These are phyloP conservation scores for Etheostoma spectabile DNA, from an alignment of 2,113 vertebrate species.

Conservation along the genomic window DNA sequence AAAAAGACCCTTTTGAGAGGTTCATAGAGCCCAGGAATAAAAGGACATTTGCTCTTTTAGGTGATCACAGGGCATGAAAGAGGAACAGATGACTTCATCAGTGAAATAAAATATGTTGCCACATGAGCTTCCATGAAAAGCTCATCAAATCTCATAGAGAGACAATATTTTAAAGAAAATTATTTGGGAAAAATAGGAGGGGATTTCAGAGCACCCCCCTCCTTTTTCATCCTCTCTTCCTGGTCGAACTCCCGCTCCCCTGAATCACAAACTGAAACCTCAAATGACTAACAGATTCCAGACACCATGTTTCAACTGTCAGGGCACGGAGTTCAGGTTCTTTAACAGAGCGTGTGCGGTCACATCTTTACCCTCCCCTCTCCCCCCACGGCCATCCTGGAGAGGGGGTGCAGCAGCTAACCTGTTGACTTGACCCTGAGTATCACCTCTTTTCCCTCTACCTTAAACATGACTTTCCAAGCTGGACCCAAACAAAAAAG, in stretches of 20 bases:
- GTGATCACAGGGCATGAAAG: conserved; percentile 30
- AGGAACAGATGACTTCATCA: conserved; percentile 12
- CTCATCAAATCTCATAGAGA: conserved; percentile 46
- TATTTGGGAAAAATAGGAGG: conserved; percentile 13
- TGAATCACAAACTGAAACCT: conserved; percentile 68
- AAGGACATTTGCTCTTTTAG: conserved; percentile 9
- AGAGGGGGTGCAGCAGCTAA: conserved; percentile 32
- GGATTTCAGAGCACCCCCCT: conserved; percentile 58
- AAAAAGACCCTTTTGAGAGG: conserved; percentile 36
- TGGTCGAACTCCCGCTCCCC: conserved; percentile 53
- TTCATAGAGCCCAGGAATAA: conserved; percentile 21
- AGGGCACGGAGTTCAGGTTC: conserved; percentile 63
- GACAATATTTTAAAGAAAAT: conserved; percentile 28
- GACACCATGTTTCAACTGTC: conserved; percentile 71
- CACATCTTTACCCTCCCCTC: conserved; percentile 61
- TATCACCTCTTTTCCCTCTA: conserved; percentile 46
- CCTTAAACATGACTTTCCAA: conserved; percentile 29
- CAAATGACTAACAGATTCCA: conserved; percentile 80
- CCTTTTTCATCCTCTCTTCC: conserved; percentile 44
- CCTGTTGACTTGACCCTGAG: conserved; percentile 40
- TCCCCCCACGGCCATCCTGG: conserved; percentile 52
- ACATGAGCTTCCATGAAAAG: conserved; percentile 43
- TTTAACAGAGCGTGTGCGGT: conserved; percentile 70
- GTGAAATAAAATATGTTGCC: conserved; percentile 31
- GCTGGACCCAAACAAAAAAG: conserved; percentile 26